A percentile compares a stretch with the other conserved stretches of the same genome.
These are phyloP conservation scores for Drosophila bunnanda DNA, from an alignment of 2,888 invertebrate genomes.

Conservation along the genomic window DNA sequence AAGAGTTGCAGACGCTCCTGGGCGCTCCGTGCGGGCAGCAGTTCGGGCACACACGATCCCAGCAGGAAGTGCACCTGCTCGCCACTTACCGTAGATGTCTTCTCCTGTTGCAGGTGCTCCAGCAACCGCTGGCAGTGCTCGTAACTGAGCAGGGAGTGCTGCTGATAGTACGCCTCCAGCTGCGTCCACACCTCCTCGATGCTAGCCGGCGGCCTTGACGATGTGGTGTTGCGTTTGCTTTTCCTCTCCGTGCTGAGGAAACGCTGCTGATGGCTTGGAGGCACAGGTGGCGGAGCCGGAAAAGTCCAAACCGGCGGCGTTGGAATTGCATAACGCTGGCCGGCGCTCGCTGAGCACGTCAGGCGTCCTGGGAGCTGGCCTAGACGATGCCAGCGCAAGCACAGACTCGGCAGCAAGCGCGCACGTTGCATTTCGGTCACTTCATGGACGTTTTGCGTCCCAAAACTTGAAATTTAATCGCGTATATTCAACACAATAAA, in stretches of 20 bases:
- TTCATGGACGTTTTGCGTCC: constrained; percentile 7
- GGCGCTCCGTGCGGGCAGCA: constrained; percentile 85
- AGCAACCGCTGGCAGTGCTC: constrained; percentile 69
- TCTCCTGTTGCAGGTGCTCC: constrained; percentile 48
- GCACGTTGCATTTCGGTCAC: constrained; percentile 45
- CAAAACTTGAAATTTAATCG: background rate
- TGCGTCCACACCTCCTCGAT: constrained; percentile 59
- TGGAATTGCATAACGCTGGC: constrained; percentile 29
- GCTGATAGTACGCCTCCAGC: constrained; percentile 67
- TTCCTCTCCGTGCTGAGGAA: background rate
- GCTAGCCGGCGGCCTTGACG: background rate
- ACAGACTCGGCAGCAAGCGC: constrained; percentile 46
- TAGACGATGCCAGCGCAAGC: constrained; percentile 25
- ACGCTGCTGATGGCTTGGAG: background rate
- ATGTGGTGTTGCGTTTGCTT: background rate
- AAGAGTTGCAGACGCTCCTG: constrained; percentile 85
- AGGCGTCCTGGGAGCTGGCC: constrained; percentile 3
- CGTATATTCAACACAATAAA: constrained; percentile 8
- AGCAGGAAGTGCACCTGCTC: constrained; percentile 85
- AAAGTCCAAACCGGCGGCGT: background rate
- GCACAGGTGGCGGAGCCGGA: background rate
- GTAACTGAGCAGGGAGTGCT: constrained; percentile 59
- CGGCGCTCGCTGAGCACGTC: background rate
- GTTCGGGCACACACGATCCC: constrained; percentile 85
- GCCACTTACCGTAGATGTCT: constrained; percentile 20